Percentiles rank a stretch among this genome's conserved stretches.
Conservation (phyloP, 2,797 vertebrate species). For the Arnoldichthys spilopterus region DNA sequence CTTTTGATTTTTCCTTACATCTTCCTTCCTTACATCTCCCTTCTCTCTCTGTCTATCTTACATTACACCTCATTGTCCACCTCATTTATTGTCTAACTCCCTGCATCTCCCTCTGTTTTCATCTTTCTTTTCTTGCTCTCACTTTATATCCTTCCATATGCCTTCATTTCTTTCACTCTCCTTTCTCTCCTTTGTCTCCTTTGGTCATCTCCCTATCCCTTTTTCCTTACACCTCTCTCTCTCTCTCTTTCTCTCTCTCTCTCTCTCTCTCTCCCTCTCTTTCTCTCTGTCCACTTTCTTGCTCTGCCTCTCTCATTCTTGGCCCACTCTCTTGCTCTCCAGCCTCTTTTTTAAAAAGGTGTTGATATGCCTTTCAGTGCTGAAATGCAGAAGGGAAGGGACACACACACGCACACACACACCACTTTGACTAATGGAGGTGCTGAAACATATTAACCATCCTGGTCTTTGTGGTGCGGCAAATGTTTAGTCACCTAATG, state of each 20-base stretch:
- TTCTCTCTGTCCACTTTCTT: slow-evolving; percentile 43
- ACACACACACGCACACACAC: slow-evolving; percentile 29
- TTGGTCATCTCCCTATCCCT: neutral
- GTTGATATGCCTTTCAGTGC: slow-evolving; percentile 71
- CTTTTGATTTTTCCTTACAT: no score
- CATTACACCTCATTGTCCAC: no score
- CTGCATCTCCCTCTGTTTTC: neutral
- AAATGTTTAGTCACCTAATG: slow-evolving; percentile 81
- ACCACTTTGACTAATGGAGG: slow-evolving; percentile 75
- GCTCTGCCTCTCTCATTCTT: slow-evolving; percentile 1
- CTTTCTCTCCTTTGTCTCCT: neutral
- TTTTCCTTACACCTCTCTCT: slow-evolving; percentile 53
- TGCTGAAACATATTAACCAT: slow-evolving; percentile 84
- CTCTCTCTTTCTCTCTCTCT: slow-evolving; percentile 50
- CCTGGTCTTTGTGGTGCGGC: slow-evolving; percentile 76
- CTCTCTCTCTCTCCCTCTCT: slow-evolving; percentile 10
- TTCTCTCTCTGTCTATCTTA: slow-evolving; percentile 23
- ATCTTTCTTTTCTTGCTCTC: neutral
- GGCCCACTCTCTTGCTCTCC: neutral
- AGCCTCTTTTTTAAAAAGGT: slow-evolving; percentile 16
- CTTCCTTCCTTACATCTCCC: no score
- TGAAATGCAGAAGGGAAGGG: slow-evolving; percentile 49
- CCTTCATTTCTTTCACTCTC: neutral
- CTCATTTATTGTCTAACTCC: no score
- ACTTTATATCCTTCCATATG: no score